Conservation (phyloP, 2,113 vertebrate species). For the Cavia porcellus region DNA sequence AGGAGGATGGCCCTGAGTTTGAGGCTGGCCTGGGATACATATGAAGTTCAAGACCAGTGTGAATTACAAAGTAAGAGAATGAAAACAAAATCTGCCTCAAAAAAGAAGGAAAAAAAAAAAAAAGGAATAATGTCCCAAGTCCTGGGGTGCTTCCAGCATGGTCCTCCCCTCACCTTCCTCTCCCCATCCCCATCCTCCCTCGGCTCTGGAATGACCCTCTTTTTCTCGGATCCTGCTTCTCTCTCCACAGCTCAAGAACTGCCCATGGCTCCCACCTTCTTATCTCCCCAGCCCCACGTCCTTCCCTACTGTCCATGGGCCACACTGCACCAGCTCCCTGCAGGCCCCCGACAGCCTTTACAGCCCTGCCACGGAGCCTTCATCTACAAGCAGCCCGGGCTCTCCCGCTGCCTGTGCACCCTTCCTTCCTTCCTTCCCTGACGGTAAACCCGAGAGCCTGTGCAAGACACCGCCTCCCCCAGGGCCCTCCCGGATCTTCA, state of each 20-base stretch:
- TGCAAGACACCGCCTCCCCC: neutral
- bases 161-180: neutral
- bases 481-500: neutral
- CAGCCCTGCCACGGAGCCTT: neutral
- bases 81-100: neutral
- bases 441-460: neutral
- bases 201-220: neutral
- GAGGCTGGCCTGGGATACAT: neutral
- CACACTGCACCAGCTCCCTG: neutral
- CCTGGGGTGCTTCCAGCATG: neutral
- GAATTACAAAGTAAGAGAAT: neutral
- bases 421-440: neutral
- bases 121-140: neutral
- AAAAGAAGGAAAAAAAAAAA: neutral
- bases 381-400: neutral
- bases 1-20: neutral
- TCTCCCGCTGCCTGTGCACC: neutral
- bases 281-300: neutral
- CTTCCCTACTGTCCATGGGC: neutral
- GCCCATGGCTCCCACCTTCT: neutral
- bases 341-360: neutral
- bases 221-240: neutral
- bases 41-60: neutral
- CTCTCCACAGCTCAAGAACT: neutral
- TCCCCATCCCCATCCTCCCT: neutral